Conservation (phyloP, 2,797 vertebrate species). For the Gallinago nigripennis region DNA sequence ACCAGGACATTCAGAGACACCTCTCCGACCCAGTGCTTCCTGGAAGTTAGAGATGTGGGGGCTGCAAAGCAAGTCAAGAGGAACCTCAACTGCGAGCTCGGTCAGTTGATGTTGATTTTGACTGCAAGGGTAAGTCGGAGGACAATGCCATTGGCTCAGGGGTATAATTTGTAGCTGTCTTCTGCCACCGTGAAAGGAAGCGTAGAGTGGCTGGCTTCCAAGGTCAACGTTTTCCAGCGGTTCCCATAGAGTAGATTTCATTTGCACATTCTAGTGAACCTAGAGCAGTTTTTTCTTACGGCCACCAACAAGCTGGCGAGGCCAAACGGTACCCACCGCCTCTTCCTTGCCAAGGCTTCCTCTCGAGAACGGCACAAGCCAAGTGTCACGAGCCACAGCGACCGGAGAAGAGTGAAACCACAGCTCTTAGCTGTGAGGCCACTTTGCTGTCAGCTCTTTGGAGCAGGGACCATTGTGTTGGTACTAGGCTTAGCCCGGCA, state of each 20-base stretch:
- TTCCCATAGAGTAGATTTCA: slow-evolving; percentile 62
- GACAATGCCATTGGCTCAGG: slow-evolving; percentile 53
- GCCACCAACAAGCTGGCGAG: slow-evolving; percentile 21
- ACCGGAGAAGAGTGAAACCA: not conserved
- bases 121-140: slow-evolving; percentile 13
- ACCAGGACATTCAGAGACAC: slow-evolving; percentile 88
- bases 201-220: slow-evolving; percentile 43
- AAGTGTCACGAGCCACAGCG: not conserved
- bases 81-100: slow-evolving; percentile 13
- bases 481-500: not conserved
- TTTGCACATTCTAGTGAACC: slow-evolving; percentile 31
- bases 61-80: not conserved
- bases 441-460: not conserved
- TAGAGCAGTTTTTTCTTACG: not conserved
- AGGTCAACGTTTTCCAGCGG: slow-evolving; percentile 46
- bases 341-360: slow-evolving; percentile 44
- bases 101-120: slow-evolving; percentile 40
- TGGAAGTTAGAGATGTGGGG: slow-evolving; percentile 80
- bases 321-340: not conserved
- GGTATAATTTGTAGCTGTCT: slow-evolving; percentile 47
- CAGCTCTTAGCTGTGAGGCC: fast-evolving
- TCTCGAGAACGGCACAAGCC: not conserved
- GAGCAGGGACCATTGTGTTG: not conserved
- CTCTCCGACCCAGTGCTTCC: slow-evolving; percentile 88
- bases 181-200: slow-evolving; percentile 36